phyloP scores from a whole-genome alignment of 2,888 invertebrate genomes.

The Sarcophaga caerulescens region DNA sequence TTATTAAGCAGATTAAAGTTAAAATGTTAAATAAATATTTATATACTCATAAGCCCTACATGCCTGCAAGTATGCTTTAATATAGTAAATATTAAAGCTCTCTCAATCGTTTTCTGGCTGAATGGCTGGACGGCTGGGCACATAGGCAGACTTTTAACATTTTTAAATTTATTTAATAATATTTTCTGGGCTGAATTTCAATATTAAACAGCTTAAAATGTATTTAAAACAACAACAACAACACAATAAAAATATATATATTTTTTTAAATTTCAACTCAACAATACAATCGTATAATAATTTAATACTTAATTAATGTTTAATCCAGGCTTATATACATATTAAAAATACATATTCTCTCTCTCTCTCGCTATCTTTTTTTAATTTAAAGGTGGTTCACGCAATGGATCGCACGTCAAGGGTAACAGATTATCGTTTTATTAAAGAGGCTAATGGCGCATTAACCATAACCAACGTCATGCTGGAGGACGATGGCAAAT shows the following conservation, averaged over 20 bases:
- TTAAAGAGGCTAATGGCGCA: constrained; percentile 80
- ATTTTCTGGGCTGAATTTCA: not conserved
- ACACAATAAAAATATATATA: constrained; percentile 28
- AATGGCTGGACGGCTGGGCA: no score
- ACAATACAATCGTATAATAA: constrained; percentile 26
- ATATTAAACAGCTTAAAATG: constrained; percentile 48
- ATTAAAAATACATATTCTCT: not conserved
- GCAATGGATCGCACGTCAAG: constrained; percentile 80
- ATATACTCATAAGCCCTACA: constrained; percentile 18
- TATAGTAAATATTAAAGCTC: not conserved
- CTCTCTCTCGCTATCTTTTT: constrained; percentile 16
- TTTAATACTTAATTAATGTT: constrained; percentile 49
- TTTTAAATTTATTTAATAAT: constrained; percentile 28
- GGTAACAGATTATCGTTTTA: constrained; percentile 81
- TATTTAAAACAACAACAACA: constrained; percentile 32
- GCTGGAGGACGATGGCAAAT: constrained; percentile 87
- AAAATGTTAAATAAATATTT: constrained; percentile 63
- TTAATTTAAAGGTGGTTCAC: constrained; percentile 77
- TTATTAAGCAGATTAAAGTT: constrained; percentile 65
- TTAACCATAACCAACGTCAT: constrained; percentile 81
- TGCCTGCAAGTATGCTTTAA: constrained; percentile 9
- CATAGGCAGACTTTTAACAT: constrained; percentile 7
- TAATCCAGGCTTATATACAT: not conserved
- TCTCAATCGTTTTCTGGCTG: not conserved
- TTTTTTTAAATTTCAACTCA: constrained; percentile 28